Percentiles rank a stretch among this genome's conserved stretches.
Conservation (phyloP, 2,113 vertebrate genomes). For the Macaca fascicularis region DNA sequence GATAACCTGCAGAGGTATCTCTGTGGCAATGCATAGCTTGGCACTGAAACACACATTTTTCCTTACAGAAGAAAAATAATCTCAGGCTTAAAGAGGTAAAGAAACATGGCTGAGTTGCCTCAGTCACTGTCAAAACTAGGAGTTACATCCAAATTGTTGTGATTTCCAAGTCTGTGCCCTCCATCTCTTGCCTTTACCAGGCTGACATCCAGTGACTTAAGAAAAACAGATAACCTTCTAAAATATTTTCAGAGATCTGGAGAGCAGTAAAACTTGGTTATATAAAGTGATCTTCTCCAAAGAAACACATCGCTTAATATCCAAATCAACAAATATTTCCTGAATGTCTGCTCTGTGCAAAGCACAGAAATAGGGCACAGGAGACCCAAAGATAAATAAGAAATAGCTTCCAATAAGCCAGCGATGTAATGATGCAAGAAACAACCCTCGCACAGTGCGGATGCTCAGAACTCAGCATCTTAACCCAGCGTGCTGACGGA, state of each 20-base stretch:
- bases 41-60: background rate
- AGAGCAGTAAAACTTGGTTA: background rate
- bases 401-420: background rate
- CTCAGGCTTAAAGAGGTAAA: background rate
- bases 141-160: background rate
- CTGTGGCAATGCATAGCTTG: background rate
- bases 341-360: background rate
- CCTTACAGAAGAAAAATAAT: background rate
- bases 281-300: background rate
- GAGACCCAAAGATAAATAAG: background rate
- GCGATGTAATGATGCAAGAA: background rate
- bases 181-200: background rate
- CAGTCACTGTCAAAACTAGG: too few species aligned
- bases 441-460: too few species aligned
- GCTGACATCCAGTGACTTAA: background rate
- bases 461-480: background rate
- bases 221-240: background rate
- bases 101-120: background rate
- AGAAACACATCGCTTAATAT: background rate
- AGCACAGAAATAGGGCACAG: background rate
- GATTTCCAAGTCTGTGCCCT: background rate
- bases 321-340: background rate
- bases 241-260: background rate
- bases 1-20: background rate
- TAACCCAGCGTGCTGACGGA: accelerated